Conservation (phyloP, 2,888 invertebrate genomes). For the Drosophila histrio region DNA sequence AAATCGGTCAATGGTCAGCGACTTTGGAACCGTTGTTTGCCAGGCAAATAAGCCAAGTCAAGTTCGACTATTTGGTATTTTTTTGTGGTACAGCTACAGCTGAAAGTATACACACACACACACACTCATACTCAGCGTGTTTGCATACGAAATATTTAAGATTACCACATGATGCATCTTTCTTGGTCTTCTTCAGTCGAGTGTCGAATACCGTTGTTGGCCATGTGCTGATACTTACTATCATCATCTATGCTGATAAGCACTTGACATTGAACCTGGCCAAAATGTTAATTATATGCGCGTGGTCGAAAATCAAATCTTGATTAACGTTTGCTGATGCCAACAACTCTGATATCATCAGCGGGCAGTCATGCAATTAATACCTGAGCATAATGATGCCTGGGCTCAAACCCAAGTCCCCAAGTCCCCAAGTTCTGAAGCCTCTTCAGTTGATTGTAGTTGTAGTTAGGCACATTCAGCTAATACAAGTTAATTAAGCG, state of each 20-base stretch:
- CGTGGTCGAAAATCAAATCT: slow-evolving; percentile 69
- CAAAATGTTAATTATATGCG: slow-evolving; percentile 78
- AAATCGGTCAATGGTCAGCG: slow-evolving; percentile 76
- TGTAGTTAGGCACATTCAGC: neutral
- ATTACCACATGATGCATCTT: slow-evolving; percentile 32
- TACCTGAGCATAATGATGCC: slow-evolving; percentile 71
- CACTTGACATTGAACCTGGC: slow-evolving; percentile 76
- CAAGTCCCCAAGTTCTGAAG: slow-evolving; percentile 7
- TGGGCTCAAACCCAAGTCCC: slow-evolving; percentile 3
- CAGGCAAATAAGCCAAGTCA: slow-evolving; percentile 64
- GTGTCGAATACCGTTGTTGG: slow-evolving; percentile 52
- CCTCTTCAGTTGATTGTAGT: slow-evolving; percentile 15
- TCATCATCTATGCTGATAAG: slow-evolving; percentile 61
- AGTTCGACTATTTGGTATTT: slow-evolving; percentile 49
- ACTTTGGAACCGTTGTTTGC: slow-evolving; percentile 66
- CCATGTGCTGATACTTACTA: no score
- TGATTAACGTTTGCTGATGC: slow-evolving; percentile 55
- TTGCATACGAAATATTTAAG: slow-evolving; percentile 76
- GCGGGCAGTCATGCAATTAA: slow-evolving; percentile 68
- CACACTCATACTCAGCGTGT: slow-evolving; percentile 42
- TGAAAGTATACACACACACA: slow-evolving; percentile 36
- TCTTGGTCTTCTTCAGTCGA: slow-evolving; percentile 4
- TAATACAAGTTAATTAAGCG: slow-evolving; percentile 76
- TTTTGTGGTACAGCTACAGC: slow-evolving; percentile 21
- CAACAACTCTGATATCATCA: slow-evolving; percentile 65